Evolutionary conservation across 92 coral and sea anemone genomes (phyloP), one percentile per base, ranked within the genome.

Genomic region (Porites divaricata): DNA sequence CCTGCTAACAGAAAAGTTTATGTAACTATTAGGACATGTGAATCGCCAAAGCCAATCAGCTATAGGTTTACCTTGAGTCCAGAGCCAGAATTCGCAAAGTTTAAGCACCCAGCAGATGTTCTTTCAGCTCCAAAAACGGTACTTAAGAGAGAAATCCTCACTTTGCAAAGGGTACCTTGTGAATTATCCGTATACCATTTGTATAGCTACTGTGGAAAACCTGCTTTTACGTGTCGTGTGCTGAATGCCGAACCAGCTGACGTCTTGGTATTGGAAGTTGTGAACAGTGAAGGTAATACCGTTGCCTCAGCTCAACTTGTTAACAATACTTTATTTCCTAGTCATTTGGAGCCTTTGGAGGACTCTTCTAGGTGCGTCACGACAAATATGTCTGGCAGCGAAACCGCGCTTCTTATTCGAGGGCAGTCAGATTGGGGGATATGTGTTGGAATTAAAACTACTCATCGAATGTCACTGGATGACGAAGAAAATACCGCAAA

Each of bases 351-450:
- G 11, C 76, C 84, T 67, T 67, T 80, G n/a, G 84, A 67, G 51
- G 75, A 80, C 75, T 19, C 76, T 6, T 67, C 84, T 62, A 78
- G 50, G 8, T 86, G 85, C 13, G 71, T 89, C 50, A 86, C 92
- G 16, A 83, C 72, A 62, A 24, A 81, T 24, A 83, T 78, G 16
- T 77, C 84, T 54, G 88, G 83, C 70, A 81, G 88, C 53, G 95
- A 92, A 54, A 80, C 90, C n/a, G 93, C 85, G 5, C 76, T 92
- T 76, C 62, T 92, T 28, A 63, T 92, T 12, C 87, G 95, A 72
- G 95, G 95, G 4, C 82, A 84, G 17, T 77, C 68, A 20, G 95
- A 92, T 81, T 92, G 95, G 95, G 95, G 91, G 49, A 78, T 92
- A n/a, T 88, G 89, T 58, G 72, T 89, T 26, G 95, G 95, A 56